Evolutionary conservation across 2,797 vertebrate genomes (phyloP).

Genomic region (Enteromius radiatus): DNA sequence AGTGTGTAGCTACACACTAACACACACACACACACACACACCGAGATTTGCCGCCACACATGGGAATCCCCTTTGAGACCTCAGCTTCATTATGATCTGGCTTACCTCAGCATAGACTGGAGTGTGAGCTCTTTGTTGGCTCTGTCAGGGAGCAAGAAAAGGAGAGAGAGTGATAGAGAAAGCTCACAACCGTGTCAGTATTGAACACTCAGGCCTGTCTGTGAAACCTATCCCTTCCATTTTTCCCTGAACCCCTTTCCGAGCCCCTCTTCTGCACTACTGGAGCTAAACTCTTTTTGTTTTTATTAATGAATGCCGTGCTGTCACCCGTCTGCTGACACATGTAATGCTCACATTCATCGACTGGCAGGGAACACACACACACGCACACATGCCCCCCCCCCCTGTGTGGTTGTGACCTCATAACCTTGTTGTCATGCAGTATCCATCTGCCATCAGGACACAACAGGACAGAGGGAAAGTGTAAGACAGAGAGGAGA

Average conservation of each 20-base stretch:
- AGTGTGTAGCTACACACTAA: conserved; percentile 16
- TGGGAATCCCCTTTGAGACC: conserved; percentile 55
- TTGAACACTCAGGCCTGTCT: conserved; percentile 20
- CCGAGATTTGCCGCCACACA: conserved; percentile 36
- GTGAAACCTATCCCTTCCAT: conserved; percentile 26
- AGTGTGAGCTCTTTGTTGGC: conserved; percentile 49
- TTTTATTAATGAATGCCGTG: conserved; percentile 44
- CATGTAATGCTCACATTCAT: conserved; percentile 48
- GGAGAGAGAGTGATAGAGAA: conserved; percentile 46
- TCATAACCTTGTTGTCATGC: conserved; percentile 80
- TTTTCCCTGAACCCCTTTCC: conserved; percentile 17
- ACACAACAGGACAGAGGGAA: conserved; percentile 62
- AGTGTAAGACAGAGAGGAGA: conserved; percentile 47
- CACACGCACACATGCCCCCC: conserved; percentile 41
- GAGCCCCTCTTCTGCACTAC: conserved; percentile 38
- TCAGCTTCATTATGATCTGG: conserved; percentile 57
- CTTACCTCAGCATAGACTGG: conserved; percentile 54
- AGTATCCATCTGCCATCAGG: conserved; percentile 82
- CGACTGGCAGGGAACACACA: conserved; percentile 18
- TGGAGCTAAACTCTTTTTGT: conserved; percentile 49
- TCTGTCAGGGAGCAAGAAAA: conserved; percentile 37
- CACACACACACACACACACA: conserved; percentile 45
- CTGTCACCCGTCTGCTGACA: conserved; percentile 48
- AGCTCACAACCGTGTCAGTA: conserved; percentile 27
- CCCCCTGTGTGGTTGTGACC: conserved; percentile 81